Percentiles rank a stretch among this genome's conserved stretches.
These are phyloP conservation scores for Dermatemys mawii DNA, from an alignment of 2,113 vertebrate species.

Conservation along the genomic window DNA sequence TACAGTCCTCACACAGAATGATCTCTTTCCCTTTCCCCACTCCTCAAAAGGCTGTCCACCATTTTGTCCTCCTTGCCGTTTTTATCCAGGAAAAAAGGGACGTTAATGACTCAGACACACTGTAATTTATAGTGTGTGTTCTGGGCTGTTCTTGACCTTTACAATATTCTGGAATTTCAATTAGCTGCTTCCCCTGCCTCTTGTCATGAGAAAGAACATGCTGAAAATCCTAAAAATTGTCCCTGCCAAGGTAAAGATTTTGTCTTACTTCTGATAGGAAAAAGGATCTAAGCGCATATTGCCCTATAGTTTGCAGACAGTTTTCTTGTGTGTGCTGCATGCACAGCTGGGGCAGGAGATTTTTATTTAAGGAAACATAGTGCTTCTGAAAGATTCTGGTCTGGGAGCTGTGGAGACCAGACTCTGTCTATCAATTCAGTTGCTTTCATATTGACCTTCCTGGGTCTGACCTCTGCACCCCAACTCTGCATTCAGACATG, in stretches of 20 bases:
- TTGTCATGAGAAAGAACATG: background rate
- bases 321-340: background rate
- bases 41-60: background rate
- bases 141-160: background rate
- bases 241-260: background rate
- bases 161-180: background rate
- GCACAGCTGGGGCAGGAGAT: background rate
- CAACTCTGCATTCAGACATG: too few species aligned
- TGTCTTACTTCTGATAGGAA: background rate
- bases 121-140: background rate
- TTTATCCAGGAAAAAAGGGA: background rate
- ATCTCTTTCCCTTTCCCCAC: background rate
- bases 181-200: background rate
- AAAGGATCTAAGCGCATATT: background rate
- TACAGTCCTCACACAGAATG: background rate
- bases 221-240: background rate
- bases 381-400: background rate
- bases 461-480: too few species aligned
- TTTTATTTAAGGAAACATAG: background rate
- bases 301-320: background rate
- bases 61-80: background rate
- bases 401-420: background rate
- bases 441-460: background rate
- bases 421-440: background rate
- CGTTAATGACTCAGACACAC: background rate